A percentile compares a stretch with the other conserved stretches of the same genome.
Conservation (phyloP, 2,888 invertebrate genomes). For the Phyllotreta cruciferae region DNA sequence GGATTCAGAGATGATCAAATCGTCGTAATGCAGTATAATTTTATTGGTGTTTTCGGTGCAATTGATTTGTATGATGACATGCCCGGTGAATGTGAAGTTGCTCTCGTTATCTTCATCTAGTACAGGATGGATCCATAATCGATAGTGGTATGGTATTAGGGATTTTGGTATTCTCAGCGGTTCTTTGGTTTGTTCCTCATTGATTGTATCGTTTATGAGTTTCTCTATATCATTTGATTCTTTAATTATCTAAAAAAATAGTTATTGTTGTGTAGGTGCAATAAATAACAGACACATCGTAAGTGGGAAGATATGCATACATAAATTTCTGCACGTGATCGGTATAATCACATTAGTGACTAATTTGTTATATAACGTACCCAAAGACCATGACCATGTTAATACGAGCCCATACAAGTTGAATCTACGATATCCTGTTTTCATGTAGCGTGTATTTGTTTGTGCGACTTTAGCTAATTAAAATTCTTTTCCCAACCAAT, state of each 20-base stretch:
- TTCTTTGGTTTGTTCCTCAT: conserved; percentile 48
- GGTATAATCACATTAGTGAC: background rate
- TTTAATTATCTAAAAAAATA: conserved; percentile 46
- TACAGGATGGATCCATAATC: conserved; percentile 53
- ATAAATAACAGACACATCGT: background rate
- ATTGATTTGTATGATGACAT: conserved; percentile 52
- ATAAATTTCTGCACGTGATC: no score
- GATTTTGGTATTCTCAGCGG: conserved; percentile 50
- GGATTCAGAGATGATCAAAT: conserved; percentile 48
- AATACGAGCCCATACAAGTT: no score
- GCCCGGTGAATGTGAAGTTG: conserved; percentile 56
- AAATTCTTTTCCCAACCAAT: no score
- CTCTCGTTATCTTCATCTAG: conserved; percentile 50
- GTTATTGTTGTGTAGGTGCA: background rate
- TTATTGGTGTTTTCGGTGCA: conserved; percentile 51
- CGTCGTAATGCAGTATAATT: conserved; percentile 54
- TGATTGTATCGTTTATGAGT: conserved; percentile 53
- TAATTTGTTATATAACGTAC: conserved; percentile 23
- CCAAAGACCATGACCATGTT: conserved; percentile 23
- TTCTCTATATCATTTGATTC: conserved; percentile 54
- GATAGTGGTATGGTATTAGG: conserved; percentile 52
- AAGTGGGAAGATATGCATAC: background rate
- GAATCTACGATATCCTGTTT: no score
- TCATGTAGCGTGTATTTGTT: no score
- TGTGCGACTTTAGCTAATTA: no score